Base-by-base conservation (phyloP, 2,888 invertebrate species). In the Ischnura elegans region DNA sequence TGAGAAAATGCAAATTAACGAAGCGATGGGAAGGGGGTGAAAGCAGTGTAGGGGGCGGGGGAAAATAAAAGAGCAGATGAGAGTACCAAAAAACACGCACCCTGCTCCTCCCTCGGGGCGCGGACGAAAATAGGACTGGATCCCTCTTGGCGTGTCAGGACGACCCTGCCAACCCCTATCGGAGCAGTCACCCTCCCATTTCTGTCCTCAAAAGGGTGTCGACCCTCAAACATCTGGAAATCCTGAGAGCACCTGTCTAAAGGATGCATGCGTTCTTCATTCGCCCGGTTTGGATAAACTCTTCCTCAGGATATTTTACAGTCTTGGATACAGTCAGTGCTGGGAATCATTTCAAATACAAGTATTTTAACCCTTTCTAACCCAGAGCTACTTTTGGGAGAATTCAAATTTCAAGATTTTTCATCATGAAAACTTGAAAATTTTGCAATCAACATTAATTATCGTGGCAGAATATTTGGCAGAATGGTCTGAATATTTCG, bases 1-100 rank as follows among this genome's bases (percentile, higher is more conserved):
- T 8, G 29, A 29, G 66, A 66, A 29, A 29, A 19, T 66, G 66
- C 5, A 66, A 66, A 29, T 29, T 61, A n/a, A n/a, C 66, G 66
- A 66, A n/a, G 66, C 29, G 21, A 66, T 19, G 66, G 16, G 55
- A 1, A n/a, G 29, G 66, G 66, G 66, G 16, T 13, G 0, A 66
- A 66, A 29, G 66, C 19, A 66, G 66, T n/a, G 21, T 29, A 29
- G 29, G 66, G 13, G 66, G 21, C n/a, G 66, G 29, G 66, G 13
- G 66, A 66, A 29, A n/a, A 66, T 66, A 66, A 66, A 66, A 66
- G 66, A 66, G 66, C 66, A 66, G 66, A 66, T 29, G 66, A 66
- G n/a, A n/a, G 66, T 29, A 66, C n/a, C 66, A 66, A 66, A 29
- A 66, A n/a, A 66, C n/a, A 66, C 66, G 55, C 55, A 66, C 66